A percentile compares a stretch with the other conserved stretches of the same genome.
phyloP scores from a whole-genome alignment of 2,888 invertebrate genomes.

The Drosophila subsilvestris region DNA sequence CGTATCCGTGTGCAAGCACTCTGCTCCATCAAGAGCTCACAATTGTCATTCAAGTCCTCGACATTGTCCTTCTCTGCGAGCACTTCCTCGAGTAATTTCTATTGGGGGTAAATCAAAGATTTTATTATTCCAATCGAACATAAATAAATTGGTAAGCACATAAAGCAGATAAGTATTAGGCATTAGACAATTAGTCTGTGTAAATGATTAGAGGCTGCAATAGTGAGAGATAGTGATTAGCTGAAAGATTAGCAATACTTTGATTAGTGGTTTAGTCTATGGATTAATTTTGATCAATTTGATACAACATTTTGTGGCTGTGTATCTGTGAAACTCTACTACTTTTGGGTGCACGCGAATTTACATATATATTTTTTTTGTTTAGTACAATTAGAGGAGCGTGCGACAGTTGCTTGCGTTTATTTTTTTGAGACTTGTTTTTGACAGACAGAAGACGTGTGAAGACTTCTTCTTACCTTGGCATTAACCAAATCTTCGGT shows the following conservation, averaged over 20 bases:
- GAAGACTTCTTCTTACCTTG: constrained; percentile 85
- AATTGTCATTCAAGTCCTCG: constrained; percentile 93
- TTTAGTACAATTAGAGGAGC: constrained; percentile 15
- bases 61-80: constrained; percentile 90
- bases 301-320: constrained; percentile 28
- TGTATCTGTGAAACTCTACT: constrained; percentile 39
- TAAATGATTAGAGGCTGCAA: constrained; percentile 49
- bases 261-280: constrained; percentile 63
- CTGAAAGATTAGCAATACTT: constrained; percentile 64
- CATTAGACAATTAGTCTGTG: constrained; percentile 62
- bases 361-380: constrained; percentile 46
- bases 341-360: constrained; percentile 36
- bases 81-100: constrained; percentile 90
- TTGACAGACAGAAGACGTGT: constrained; percentile 48
- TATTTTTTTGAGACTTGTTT: constrained; percentile 53
- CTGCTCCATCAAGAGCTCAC: constrained; percentile 93
- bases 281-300: constrained; percentile 32
- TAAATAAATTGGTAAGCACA: constrained; percentile 45
- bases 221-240: constrained; percentile 61
- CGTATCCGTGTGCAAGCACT: constrained; percentile 93
- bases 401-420: constrained; percentile 13
- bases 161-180: constrained; percentile 55
- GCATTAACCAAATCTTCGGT: constrained; percentile 91
- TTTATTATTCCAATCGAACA: constrained; percentile 19
- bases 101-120: not conserved